Evolutionary conservation across 1,140 invertebrate species (phyloP).

Genomic region (Idris sp.): DNA sequence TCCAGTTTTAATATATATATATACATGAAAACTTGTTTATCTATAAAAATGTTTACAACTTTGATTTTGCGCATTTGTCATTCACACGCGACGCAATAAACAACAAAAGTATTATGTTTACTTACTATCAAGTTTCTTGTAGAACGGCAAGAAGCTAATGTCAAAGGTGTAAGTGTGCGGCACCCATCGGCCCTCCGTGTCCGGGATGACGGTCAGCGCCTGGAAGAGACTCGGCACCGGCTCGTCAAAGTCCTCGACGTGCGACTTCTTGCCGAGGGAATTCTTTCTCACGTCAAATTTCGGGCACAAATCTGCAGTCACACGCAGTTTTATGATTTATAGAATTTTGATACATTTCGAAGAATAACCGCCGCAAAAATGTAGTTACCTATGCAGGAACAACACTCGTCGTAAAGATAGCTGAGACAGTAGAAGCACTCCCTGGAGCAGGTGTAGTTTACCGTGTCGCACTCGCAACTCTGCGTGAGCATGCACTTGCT

Average conservation of each 20-base stretch:
- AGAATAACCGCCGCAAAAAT: neutral
- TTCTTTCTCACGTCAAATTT: conserved; percentile 84
- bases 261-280: conserved; percentile 85
- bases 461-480: conserved; percentile 94
- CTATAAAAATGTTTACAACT: no score
- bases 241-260: conserved; percentile 88
- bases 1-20: no score
- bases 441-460: conserved; percentile 92
- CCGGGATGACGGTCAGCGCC: conserved; percentile 86
- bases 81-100: conserved; percentile 7
- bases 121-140: conserved; percentile 48
- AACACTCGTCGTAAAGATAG: conserved; percentile 94
- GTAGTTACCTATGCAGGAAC: conserved; percentile 92
- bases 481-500: conserved; percentile 97
- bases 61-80: conserved; percentile 13
- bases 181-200: conserved; percentile 83
- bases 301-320: conserved; percentile 88
- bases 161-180: conserved; percentile 86
- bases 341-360: no score
- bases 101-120: conserved; percentile 27
- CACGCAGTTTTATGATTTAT: no score
- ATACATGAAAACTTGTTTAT: no score
- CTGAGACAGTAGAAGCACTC: conserved; percentile 94
- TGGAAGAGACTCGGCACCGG: conserved; percentile 87
- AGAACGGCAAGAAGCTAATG: conserved; percentile 37